Evolutionary conservation across 2,888 invertebrate species (phyloP), one percentile per base, ranked within the genome.

Genomic region (Stegana nigrithorax): DNA sequence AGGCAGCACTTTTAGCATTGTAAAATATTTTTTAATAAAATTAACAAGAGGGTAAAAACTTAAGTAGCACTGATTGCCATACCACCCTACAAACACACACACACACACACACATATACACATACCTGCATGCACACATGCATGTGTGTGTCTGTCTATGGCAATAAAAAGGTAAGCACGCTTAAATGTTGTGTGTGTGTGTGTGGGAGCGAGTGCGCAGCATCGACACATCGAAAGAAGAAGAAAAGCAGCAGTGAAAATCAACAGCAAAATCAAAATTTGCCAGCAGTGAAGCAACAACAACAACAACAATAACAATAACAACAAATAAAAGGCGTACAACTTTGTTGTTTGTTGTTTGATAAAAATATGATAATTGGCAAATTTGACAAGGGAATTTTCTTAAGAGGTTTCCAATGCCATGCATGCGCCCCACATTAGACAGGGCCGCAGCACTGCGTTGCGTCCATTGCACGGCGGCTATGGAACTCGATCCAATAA

Each of bases 341-440:
- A 79, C 77, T 78, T 79, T 80, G 78, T 73, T 71, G 78, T 74
- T 71, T 81, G 77, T 77, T 80, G 77, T 77, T 80, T 82, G 80
- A 76, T 81, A 81, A 80, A 83, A 83, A 83, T 83, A 83, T 83
- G 84, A 83, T 83, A 83, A 84, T 84, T 84, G 84, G 82, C 82
- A 83, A 84, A 84, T 84, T 84, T 82, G 83, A 81, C 81, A 81
- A 75, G 81, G 81, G 82, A 82, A 81, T 81, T 82, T 77, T 77
- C 76, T 78, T 74, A 76, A 78, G 78, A 74, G 75, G 74, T 73
- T 73, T 70, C 65, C 71, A 68, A 64, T 65, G 65, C 65, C 66
- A 56, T 6, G 29, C 51, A 53, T 23, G 12, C 29, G n/a, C n/a
- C n/a, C n/a, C n/a, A n/a, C n/a, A n/a, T n/a, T n/a, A n/a, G n/a